Base-by-base conservation (phyloP, 2,888 invertebrate genomes). In the Morpho helenor region DNA sequence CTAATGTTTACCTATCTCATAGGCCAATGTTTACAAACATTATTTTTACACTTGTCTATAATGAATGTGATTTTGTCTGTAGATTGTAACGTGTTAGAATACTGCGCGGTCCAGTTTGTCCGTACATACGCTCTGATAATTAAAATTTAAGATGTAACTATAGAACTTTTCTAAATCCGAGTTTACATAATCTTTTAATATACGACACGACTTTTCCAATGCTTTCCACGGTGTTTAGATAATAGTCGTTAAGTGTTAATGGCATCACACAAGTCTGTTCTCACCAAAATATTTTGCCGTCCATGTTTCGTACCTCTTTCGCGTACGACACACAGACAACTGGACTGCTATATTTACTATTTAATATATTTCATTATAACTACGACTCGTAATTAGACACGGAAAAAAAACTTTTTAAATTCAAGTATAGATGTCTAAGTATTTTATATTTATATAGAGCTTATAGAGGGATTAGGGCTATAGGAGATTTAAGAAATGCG, bases 1-100 rank as follows among this genome's bases (percentile, higher is more conserved):
- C 73, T 76, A 80, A 84, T 78, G 72, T 75, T 72, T 79, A 76
- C 84, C 79, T 79, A 76, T 84, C 79, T 79, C 70, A 81, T 89
- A 87, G 85, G 87, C 80, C 87, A 88, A 87, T 83, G 80, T 88
- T 87, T 85, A 83, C 82, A 82, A 84, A 84, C 80, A 84, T 88
- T 89, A 90, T 90, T 89, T 90, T 88, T 88, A 89, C 89, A 90
- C 87, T 31, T 82, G 82, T 88, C 83, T 89, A 80, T 77, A 78
- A 76, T 76, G 72, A 82, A 86, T 85, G 87, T 87, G 83, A 87
- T 85, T 84, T 85, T 81, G 82, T 86, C 79, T 77, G 79, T 84
- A 84, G 84, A 70, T 73, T 70, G 72, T 84, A 80, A 80, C 57
- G 68, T 75, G 77, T 79, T 84, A 84, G 80, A 76, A 71, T 74